Base-by-base conservation (phyloP, 2,888 invertebrate species). In the Endomychus coccineus region DNA sequence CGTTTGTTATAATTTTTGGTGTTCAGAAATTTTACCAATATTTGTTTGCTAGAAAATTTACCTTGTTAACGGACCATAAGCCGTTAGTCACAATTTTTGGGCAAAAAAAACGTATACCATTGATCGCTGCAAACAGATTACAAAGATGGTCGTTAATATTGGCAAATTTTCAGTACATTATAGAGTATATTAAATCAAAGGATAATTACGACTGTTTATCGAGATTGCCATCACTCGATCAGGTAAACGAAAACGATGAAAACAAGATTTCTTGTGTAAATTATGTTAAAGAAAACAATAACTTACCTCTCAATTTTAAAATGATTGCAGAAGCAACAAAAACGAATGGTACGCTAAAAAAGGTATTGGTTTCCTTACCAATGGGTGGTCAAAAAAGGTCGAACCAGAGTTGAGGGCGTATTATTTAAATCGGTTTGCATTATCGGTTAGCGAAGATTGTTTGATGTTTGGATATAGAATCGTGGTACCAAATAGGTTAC, bases 191-290 rank as follows among this genome's bases (percentile, higher is more conserved):
- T 10, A 27, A 27, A 15, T 27, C 27, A 11, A 16, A 2, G 6
- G 10, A 27, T 15, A 13, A 27, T 27, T 16, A 27, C 15, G 27
- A 27, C 16, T 27, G 15, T 15, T 27, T 27, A 12, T 27, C 27
- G 19, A 29, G 29, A 29, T 17, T 16, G 12, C 29, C 29, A 2
- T 29, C 19, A 3, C 16, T 12, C 4, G 29, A 16, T n/a, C 29
- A 29, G 10, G 19, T 29, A 12, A 16, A 29, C 29, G 29, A 29
- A 29, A 17, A 16, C 11, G 19, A 29, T 29, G 11, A n/a, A 11
- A n/a, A n/a, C n/a, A 19, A n/a, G 6, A 29, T 17, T 29, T 13
- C 29, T 10, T 15, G 12, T 15, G 27, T 27, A 4, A 27, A 15
- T 15, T 27, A 16, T 9, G 16, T 27, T 27, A 16, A 15, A 4